phyloP scores from a whole-genome alignment of 1,140 invertebrate species.

The Acromyrmex echinatior region DNA sequence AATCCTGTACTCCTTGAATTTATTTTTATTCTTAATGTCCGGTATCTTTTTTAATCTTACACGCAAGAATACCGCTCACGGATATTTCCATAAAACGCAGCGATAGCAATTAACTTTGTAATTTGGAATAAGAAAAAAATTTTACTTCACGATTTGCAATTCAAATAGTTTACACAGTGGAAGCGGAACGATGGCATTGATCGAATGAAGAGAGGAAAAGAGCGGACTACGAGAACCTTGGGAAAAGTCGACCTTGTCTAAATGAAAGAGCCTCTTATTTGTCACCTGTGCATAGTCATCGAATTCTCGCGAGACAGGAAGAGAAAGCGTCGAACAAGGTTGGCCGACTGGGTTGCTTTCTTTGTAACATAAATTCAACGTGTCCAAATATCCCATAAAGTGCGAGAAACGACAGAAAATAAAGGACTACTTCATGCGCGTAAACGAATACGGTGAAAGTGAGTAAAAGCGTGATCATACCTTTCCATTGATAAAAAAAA shows the following conservation, averaged over 20 bases:
- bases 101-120: background rate
- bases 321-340: slow-evolving; percentile 67
- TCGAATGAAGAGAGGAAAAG: background rate
- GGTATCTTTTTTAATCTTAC: background rate
- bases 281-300: slow-evolving; percentile 9
- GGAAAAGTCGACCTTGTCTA: background rate
- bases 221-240: slow-evolving; percentile 31
- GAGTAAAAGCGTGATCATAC: slow-evolving; percentile 10
- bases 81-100: background rate
- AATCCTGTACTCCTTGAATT: slow-evolving; percentile 11
- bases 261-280: slow-evolving; percentile 31
- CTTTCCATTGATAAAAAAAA: background rate
- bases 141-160: slow-evolving; percentile 15
- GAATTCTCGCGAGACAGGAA: background rate
- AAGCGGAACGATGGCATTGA: background rate
- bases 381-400: slow-evolving; percentile 23
- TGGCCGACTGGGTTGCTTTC: slow-evolving; percentile 56
- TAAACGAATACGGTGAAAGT: slow-evolving; percentile 59
- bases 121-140: slow-evolving; percentile 4
- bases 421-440: background rate
- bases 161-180: slow-evolving; percentile 17
- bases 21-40: background rate
- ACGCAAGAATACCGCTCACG: background rate
- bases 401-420: background rate
- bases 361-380: slow-evolving; percentile 55